These are phyloP conservation scores for Pituophis catenifer DNA, from an alignment of 2,113 vertebrate species.

Conservation along the genomic window DNA sequence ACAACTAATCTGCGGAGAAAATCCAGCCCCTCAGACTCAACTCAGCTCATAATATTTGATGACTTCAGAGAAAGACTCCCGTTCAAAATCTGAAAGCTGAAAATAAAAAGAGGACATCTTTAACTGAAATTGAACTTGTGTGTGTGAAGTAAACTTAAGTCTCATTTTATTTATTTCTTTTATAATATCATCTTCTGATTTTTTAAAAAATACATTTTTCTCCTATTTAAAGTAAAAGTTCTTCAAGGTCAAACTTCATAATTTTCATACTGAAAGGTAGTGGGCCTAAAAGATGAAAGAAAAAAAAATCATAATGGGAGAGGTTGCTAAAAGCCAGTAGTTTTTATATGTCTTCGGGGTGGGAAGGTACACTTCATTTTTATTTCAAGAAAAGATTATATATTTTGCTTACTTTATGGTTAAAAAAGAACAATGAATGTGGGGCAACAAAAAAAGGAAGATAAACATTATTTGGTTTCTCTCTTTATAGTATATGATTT, in stretches of 20 bases:
- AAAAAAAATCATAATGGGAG: background rate
- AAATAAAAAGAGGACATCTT: background rate
- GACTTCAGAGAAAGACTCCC: background rate
- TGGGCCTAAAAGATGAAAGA: background rate
- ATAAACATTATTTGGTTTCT: background rate
- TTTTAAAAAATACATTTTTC: background rate
- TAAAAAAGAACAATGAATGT: background rate
- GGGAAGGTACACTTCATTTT: background rate
- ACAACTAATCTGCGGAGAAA: background rate
- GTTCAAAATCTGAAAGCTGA: background rate
- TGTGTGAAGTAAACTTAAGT: background rate
- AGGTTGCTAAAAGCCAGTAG: background rate
- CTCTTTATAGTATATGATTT: background rate
- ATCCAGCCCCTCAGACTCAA: background rate
- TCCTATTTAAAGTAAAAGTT: background rate
- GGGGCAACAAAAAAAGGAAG: background rate
- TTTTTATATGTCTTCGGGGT: background rate
- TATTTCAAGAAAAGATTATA: background rate
- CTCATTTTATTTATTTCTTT: background rate
- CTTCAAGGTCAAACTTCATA: background rate
- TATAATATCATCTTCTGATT: background rate
- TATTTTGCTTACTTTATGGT: background rate
- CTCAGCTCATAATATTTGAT: background rate
- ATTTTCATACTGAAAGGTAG: background rate
- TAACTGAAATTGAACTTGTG: background rate